A percentile compares a stretch with the other conserved stretches of the same genome.
These are phyloP conservation scores for Heliconius ismenius DNA, from an alignment of 2,888 invertebrate species.

Conservation along the genomic window DNA sequence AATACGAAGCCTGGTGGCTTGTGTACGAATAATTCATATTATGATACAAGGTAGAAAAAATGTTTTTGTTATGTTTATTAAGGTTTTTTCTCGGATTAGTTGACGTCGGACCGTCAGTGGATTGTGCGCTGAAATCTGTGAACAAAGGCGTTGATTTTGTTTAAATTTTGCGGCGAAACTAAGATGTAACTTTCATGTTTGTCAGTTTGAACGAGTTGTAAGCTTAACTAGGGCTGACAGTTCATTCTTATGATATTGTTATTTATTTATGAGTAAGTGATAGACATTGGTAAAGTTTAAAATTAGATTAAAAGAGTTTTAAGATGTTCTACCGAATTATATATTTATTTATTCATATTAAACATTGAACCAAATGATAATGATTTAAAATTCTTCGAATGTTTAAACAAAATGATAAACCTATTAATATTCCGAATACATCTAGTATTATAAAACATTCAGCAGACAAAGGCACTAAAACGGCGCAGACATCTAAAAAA, in stretches of 20 bases:
- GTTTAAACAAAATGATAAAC: not conserved
- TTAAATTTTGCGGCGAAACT: slow-evolving; percentile 28
- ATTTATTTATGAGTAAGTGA: slow-evolving; percentile 21
- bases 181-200: slow-evolving; percentile 39
- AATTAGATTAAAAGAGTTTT: not conserved
- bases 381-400: not conserved
- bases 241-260: slow-evolving; percentile 33
- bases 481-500: slow-evolving; percentile 37
- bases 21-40: slow-evolving; percentile 47
- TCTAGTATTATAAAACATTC: slow-evolving; percentile 13
- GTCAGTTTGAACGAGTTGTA: slow-evolving; percentile 39
- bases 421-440: slow-evolving; percentile 17
- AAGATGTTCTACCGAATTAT: not conserved
- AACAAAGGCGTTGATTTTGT: slow-evolving; percentile 36
- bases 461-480: slow-evolving; percentile 23
- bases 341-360: not conserved
- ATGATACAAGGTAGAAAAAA: slow-evolving; percentile 43
- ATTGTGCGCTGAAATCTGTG: slow-evolving; percentile 33
- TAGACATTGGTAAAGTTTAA: slow-evolving; percentile 2
- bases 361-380: not conserved
- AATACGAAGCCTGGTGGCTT: slow-evolving; percentile 41
- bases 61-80: slow-evolving; percentile 45
- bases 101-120: slow-evolving; percentile 40
- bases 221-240: slow-evolving; percentile 36
- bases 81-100: slow-evolving; percentile 44